Evolutionary conservation across 2,888 invertebrate species (phyloP).

Genomic region (Tortricodes alternella): DNA sequence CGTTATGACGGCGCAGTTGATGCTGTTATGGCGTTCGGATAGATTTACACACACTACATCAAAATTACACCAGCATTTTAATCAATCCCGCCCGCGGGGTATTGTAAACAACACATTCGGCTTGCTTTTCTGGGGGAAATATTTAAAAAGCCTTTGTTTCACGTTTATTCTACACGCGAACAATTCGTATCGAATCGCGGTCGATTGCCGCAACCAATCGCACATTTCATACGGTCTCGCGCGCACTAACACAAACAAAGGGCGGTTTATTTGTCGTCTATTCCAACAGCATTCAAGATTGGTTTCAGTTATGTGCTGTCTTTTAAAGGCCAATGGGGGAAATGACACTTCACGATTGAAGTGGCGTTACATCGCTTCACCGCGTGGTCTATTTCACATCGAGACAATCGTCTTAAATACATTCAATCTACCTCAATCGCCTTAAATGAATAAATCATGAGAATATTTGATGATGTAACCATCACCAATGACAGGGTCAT

Average conservation of each 20-base stretch:
- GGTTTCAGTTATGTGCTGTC: not conserved
- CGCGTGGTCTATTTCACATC: not conserved
- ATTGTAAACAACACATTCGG: constrained; percentile 32
- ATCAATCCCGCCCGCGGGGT: constrained; percentile 24
- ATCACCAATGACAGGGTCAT: constrained; percentile 2
- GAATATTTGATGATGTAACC: constrained; percentile 12
- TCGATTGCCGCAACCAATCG: constrained; percentile 36
- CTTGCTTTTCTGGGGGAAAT: constrained; percentile 27
- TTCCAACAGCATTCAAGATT: constrained; percentile 31
- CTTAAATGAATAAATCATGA: constrained; percentile 11
- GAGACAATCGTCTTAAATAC: not conserved
- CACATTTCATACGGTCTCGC: constrained; percentile 41
- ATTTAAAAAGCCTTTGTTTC: constrained; percentile 37
- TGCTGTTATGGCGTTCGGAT: not conserved
- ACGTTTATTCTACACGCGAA: constrained; percentile 36
- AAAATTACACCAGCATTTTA: constrained; percentile 18
- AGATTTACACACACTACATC: not conserved
- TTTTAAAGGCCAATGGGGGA: constrained; percentile 7
- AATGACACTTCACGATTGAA: not conserved
- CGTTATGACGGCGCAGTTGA: not conserved
- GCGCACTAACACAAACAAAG: constrained; percentile 38
- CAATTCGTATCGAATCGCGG: constrained; percentile 41
- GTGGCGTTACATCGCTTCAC: not conserved
- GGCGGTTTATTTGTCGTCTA: constrained; percentile 37
- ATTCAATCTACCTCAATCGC: not conserved